Evolutionary conservation across 1,140 invertebrate species (phyloP), one percentile per base, ranked within the genome.

Genomic region (Calephelis virginiensis): DNA sequence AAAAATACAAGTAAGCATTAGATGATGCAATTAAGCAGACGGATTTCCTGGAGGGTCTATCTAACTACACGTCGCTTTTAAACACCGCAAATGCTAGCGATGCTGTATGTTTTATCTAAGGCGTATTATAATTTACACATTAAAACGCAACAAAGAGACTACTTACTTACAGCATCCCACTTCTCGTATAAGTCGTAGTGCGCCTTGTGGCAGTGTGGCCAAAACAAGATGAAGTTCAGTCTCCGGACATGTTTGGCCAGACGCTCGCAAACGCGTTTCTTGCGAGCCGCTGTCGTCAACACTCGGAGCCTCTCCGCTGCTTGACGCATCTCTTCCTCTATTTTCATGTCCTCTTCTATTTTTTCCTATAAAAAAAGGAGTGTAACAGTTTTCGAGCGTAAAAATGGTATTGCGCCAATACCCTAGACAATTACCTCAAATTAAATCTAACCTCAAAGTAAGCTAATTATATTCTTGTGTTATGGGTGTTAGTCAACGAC

Each of bases 131-230:
- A 28, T 28, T 28, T 28, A 28, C 28, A 28, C 28, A 28, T 28
- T 4, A 28, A 28, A 28, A 28, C 28, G 28, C 5, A 28, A 28
- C 28, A 28, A 28, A 28, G 28, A 12, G 45, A 48, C 43, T 37
- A 70, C 85, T 80, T 46, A 91, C 89, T 86, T 28, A 87, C 71
- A 4, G 71, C 11, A 71, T 90, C 87, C 89, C 87, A 91, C 48
- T 88, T 90, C 64, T 89, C 87, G 59, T 91, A 91, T 7, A 90
- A 61, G 62, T 90, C 89, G 65, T 80, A 85, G 62, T 90, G 87
- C 4, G 89, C 89, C n/a, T 87, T 70, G 47, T 89, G 87, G 66
- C 85, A 87, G 61, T 89, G 86, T 0, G 89, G 89, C 83, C 84
- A 91, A 72, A 87, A 90, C 17, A 90, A 28, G 6, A 91, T 91